Conservation (phyloP, 2,113 vertebrate genomes). For the Charadrius vociferus region DNA sequence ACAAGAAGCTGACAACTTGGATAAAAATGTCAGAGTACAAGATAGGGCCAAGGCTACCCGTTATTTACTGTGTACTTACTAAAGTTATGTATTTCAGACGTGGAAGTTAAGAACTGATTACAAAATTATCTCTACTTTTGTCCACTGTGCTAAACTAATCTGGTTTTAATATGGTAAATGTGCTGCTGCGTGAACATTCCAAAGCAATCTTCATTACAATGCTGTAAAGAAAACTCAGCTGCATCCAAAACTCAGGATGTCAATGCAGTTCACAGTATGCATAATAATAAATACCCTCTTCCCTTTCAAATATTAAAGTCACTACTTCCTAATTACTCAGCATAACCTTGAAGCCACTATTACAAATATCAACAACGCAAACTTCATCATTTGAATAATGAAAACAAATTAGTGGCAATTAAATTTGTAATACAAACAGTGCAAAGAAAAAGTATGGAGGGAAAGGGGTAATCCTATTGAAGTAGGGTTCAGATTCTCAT, state of each 20-base stretch:
- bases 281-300: conserved; percentile 79
- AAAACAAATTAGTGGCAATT: conserved; percentile 61
- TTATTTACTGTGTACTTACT: conserved; percentile 72
- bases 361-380: conserved; percentile 51
- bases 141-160: conserved; percentile 73
- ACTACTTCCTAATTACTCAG: conserved; percentile 65
- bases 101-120: conserved; percentile 52
- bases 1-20: conserved; percentile 78
- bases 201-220: conserved; percentile 69
- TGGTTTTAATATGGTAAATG: conserved; percentile 43
- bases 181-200: conserved; percentile 72
- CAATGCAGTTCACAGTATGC: conserved; percentile 80
- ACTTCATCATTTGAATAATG: conserved; percentile 46
- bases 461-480: conserved; percentile 18
- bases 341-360: conserved; percentile 72
- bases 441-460: conserved; percentile 43
- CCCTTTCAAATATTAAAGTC: conserved; percentile 68
- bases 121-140: conserved; percentile 52
- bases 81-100: conserved; percentile 25
- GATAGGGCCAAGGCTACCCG: conserved; percentile 74
- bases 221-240: conserved; percentile 60
- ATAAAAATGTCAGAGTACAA: conserved; percentile 66
- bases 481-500: neutral
- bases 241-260: conserved; percentile 60
- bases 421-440: conserved; percentile 56